Conservation (phyloP, 1,140 invertebrate genomes). For the Samia ricini region DNA sequence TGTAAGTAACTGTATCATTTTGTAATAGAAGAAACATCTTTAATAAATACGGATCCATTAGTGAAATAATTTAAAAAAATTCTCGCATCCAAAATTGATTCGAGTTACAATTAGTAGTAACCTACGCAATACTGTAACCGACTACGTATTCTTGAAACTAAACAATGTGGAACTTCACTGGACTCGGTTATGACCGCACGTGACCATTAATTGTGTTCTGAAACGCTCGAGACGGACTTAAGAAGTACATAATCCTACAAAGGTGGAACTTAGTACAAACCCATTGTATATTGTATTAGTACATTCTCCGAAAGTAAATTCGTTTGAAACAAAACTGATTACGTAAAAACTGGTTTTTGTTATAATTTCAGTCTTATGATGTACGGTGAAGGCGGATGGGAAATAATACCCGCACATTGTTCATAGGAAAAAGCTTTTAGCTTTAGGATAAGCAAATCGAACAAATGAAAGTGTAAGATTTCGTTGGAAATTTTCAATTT, state of each 20-base stretch:
- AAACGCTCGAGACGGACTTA: not conserved
- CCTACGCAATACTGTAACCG: not conserved
- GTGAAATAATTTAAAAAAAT: not conserved
- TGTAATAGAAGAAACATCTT: too few relatives aligned
- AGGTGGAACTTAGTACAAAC: not conserved
- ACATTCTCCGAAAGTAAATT: not conserved
- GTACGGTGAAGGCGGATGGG: too few relatives aligned
- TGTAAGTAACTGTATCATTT: too few relatives aligned
- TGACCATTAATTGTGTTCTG: not conserved
- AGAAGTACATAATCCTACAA: not conserved
- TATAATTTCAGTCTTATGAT: not conserved
- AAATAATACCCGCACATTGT: not conserved
- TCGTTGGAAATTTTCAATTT: not conserved
- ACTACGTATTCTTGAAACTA: conserved; percentile 4
- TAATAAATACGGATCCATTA: too few relatives aligned
- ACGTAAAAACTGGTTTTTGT: not conserved
- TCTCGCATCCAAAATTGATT: not conserved
- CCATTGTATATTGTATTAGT: too few relatives aligned
- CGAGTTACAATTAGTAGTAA: conserved; percentile 3
- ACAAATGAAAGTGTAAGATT: not conserved
- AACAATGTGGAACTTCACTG: conserved; percentile 7
- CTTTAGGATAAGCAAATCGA: not conserved
- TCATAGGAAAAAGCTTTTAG: not conserved
- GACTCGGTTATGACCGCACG: conserved; percentile 3
- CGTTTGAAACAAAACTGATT: not conserved